Evolutionary conservation across 2,113 vertebrate genomes (phyloP).

Genomic region (Otolemur garnettii): DNA sequence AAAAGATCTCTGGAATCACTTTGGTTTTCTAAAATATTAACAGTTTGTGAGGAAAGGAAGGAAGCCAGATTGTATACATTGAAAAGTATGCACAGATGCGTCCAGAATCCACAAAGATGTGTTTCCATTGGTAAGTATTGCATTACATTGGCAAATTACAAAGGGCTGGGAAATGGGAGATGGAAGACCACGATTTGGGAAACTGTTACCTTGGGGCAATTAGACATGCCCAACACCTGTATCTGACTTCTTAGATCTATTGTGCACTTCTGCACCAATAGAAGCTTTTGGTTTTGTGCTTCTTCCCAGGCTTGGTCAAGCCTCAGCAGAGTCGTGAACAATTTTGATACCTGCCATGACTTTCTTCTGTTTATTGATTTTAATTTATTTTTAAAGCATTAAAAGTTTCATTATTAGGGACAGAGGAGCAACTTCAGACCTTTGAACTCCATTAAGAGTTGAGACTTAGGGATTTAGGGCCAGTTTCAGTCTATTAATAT

Average conservation of each 20-base stretch:
- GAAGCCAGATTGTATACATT: constrained; percentile 62
- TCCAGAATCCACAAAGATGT: neutral
- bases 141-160: constrained; percentile 52
- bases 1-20: constrained; percentile 71
- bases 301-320: neutral
- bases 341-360: neutral
- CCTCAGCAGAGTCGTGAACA: neutral
- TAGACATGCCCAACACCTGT: neutral
- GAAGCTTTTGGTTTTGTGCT: neutral
- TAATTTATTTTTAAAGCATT: constrained; percentile 18
- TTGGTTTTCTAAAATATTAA: constrained; percentile 75
- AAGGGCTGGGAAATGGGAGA: constrained; percentile 3
- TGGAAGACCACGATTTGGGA: constrained; percentile 39
- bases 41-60: constrained; percentile 78
- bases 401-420: constrained; percentile 28
- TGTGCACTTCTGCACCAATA: neutral
- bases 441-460: neutral
- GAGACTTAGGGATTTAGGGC: constrained; percentile 32
- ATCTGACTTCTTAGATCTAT: neutral
- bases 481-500: neutral
- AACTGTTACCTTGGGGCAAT: constrained; percentile 11
- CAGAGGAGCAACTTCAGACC: neutral
- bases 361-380: constrained; percentile 34
- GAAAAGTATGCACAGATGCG: constrained; percentile 52
- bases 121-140: constrained; percentile 57